Conservation (phyloP, 2,797 vertebrate species). For the Gallinago solitaria region DNA sequence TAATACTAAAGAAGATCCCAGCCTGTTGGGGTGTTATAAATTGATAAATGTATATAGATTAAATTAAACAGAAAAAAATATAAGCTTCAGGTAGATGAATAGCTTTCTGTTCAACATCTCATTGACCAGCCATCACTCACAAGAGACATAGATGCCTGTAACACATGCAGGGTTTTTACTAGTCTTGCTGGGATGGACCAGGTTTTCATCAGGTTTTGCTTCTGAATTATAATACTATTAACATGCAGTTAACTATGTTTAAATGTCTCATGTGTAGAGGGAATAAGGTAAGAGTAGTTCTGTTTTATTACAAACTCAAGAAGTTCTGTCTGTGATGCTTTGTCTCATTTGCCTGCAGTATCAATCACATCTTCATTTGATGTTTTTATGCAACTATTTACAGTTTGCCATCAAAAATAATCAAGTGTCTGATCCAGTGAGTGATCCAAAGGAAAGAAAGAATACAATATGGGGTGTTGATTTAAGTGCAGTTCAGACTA, state of each 20-base stretch:
- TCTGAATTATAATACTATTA: background rate
- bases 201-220: background rate
- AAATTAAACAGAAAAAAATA: background rate
- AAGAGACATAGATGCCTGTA: background rate
- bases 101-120: background rate
- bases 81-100: background rate
- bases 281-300: background rate
- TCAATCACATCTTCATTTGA: background rate
- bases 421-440: background rate
- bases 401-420: background rate
- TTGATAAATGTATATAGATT: background rate
- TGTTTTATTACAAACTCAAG: background rate
- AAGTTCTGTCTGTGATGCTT: background rate
- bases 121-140: background rate
- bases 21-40: background rate
- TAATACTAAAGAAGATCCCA: background rate
- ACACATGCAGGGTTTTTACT: background rate
- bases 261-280: background rate
- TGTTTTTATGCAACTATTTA: background rate
- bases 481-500: background rate
- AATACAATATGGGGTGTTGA: background rate
- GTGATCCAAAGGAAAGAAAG: background rate
- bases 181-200: accelerated
- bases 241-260: background rate
- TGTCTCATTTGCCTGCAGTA: background rate